phyloP scores from a whole-genome alignment of 2,888 invertebrate genomes.

The Stenodema calcarata region DNA sequence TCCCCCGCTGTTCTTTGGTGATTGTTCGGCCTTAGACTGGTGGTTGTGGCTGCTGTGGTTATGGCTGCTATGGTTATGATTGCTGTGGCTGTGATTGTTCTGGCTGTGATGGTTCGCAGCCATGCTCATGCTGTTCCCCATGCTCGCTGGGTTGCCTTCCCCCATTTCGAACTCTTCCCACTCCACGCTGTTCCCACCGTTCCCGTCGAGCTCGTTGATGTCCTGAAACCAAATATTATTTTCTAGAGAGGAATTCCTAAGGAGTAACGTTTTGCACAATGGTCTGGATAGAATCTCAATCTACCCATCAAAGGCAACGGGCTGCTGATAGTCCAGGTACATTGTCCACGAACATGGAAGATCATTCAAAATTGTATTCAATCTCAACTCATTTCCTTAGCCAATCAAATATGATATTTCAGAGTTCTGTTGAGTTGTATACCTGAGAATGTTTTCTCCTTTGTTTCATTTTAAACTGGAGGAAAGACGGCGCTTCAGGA shows the following conservation, averaged over 20 bases:
- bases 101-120: slow-evolving; percentile 1
- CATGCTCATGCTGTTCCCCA: not conserved
- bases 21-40: slow-evolving; percentile 14
- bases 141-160: slow-evolving; percentile 47
- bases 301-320: no score
- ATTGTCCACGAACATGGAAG: no score
- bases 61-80: slow-evolving; percentile 12
- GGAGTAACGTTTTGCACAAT: no score
- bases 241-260: no score
- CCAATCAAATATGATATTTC: no score
- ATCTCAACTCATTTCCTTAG: no score
- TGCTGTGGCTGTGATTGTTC: slow-evolving; percentile 22
- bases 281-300: no score
- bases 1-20: slow-evolving; percentile 16
- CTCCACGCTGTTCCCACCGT: slow-evolving; percentile 66
- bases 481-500: slow-evolving; percentile 70
- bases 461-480: slow-evolving; percentile 87
- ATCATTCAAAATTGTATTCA: no score
- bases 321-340: no score
- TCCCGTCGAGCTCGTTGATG: slow-evolving; percentile 56
- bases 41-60: slow-evolving; percentile 19
- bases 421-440: not conserved
- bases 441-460: slow-evolving; percentile 74
- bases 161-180: slow-evolving; percentile 85
- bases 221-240: slow-evolving; percentile 53